Percentiles rank a stretch among this genome's conserved stretches.
These are phyloP conservation scores for Pomatostomus ruficeps DNA, from an alignment of 2,113 vertebrate genomes.

Conservation along the genomic window DNA sequence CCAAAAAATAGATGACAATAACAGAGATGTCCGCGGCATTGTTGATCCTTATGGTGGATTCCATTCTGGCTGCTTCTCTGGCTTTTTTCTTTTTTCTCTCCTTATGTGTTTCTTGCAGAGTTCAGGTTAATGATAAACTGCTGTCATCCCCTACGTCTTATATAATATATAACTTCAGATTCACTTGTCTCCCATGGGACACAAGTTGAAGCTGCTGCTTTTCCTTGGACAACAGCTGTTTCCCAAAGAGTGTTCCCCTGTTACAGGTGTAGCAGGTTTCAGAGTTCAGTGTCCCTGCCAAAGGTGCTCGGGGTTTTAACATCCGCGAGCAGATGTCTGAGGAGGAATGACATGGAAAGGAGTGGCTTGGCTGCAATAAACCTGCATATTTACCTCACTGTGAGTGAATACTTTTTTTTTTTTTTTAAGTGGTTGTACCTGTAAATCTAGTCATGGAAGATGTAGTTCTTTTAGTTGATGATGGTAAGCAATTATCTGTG, in stretches of 20 bases:
- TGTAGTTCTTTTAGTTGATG: not conserved
- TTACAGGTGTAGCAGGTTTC: not conserved
- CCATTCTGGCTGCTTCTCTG: conserved; percentile 8
- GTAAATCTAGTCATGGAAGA: conserved; percentile 46
- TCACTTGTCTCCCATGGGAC: conserved; percentile 18
- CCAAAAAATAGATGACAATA: conserved; percentile 89
- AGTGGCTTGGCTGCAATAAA: conserved; percentile 65
- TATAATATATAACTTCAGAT: conserved; percentile 60
- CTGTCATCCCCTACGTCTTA: not conserved
- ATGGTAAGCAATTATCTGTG: conserved; percentile 2
- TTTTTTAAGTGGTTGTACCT: conserved; percentile 50
- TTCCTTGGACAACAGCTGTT: not conserved
- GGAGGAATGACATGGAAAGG: conserved; percentile 43
- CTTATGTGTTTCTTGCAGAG: conserved; percentile 48
- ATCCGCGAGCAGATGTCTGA: conserved; percentile 19
- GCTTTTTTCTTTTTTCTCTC: not conserved
- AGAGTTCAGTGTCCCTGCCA: not conserved
- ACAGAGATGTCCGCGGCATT: conserved; percentile 91
- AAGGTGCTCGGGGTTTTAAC: conserved; percentile 31
- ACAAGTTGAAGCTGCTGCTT: conserved; percentile 12
- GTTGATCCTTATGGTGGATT: conserved; percentile 64
- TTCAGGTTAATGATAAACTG: conserved; percentile 73
- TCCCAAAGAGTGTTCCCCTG: not conserved
- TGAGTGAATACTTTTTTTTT: not conserved
- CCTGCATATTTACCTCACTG: conserved; percentile 4